Evolutionary conservation across 92 coral and sea anemone species (phyloP), one percentile per base, ranked within the genome.

Genomic region (Ricordea florida): DNA sequence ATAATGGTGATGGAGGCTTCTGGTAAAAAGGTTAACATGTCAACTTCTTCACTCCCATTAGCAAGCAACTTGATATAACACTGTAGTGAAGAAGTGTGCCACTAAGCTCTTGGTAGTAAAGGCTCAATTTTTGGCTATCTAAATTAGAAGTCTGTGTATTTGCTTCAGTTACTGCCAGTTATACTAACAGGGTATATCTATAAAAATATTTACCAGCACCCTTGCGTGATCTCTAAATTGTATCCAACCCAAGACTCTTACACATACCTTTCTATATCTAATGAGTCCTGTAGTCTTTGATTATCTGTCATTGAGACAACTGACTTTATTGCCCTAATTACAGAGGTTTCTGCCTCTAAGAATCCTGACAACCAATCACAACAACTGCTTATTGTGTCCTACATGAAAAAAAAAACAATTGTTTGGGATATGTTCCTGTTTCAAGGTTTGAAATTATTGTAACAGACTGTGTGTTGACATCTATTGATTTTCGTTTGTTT

Each of bases 291-390:
- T 36, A 88, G 69, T 35, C 77, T 37, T 44, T 57, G 38, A 46
- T 62, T 73, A 62, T 79, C 90, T 25, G 74, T 86, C 10, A 78
- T 85, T 23, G 87, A 72, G 17, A 94, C 92, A 7, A 89, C 92
- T 28, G 74, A 73, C 67, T 94, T 94, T 17, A 89, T 83, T 18
- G 97, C 97, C 20, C 84, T 87, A 11, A 94, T 36, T 13, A 92
- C 98, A 4, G 92, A 27, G 23, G 88, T 36, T 25, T 84, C 69
- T 28, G 84, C 85, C 28, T 66, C 58, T 6, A 94, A 72, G 50
- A 85, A 94, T 22, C 89, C 86, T 24, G 74, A 67, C 31, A 93
- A 82, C 92, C 94, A 91, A 21, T 91, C 85, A 72, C 85, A 62
- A 50, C 90, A 68, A 33, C 90, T 46, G n/a, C 78, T 70, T 40